Percentiles rank a stretch among this genome's conserved stretches.
phyloP scores from a whole-genome alignment of 1,140 invertebrate species.

The Augochlora pura region DNA sequence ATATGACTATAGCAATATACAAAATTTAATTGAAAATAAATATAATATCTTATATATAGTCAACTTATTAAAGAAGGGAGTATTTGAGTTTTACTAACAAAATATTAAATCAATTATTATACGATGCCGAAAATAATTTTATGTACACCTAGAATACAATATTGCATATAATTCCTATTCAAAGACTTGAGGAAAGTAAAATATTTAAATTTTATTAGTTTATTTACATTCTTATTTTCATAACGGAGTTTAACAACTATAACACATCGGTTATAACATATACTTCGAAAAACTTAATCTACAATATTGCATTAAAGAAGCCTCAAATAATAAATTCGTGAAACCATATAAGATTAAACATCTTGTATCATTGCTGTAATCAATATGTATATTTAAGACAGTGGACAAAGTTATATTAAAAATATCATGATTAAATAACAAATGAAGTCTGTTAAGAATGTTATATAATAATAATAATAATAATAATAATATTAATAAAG shows the following conservation, averaged over 20 bases:
- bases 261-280: constrained; percentile 7
- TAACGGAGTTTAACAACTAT: constrained; percentile 9
- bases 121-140: neutral
- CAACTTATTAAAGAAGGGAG: too few relatives aligned
- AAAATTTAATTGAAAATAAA: too few relatives aligned
- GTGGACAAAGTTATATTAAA: neutral
- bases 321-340: neutral
- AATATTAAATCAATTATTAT: too few relatives aligned
- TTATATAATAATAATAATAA: constrained; percentile 9
- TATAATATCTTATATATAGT: too few relatives aligned
- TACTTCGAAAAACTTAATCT: constrained; percentile 12
- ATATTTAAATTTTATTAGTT: constrained; percentile 4
- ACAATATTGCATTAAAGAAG: neutral
- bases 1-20: too few relatives aligned
- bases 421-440: neutral
- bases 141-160: neutral
- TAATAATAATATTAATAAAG: neutral
- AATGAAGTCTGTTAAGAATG: neutral
- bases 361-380: neutral
- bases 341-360: neutral
- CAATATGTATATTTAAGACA: constrained; percentile 1
- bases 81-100: too few relatives aligned
- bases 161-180: neutral
- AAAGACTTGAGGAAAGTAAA: neutral
- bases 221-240: constrained; percentile 4